phyloP scores from a whole-genome alignment of 2,888 invertebrate genomes.

The Teinopalpus imperialis region DNA sequence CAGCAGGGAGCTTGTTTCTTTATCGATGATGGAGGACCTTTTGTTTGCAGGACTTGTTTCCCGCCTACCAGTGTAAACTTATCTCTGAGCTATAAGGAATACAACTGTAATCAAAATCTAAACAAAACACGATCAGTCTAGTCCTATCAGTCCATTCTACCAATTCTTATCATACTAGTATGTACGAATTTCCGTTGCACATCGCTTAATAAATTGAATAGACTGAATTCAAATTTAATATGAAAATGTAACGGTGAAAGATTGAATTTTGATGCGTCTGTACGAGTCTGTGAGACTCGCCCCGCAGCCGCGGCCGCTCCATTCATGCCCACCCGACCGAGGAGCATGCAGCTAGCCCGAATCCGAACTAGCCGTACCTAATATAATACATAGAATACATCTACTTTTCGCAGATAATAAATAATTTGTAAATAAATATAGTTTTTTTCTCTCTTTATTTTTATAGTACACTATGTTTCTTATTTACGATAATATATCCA shows the following conservation, averaged over 20 bases:
- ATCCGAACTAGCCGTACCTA: constrained; percentile 22
- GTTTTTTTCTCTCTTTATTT: too few relatives aligned
- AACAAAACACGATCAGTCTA: too few relatives aligned
- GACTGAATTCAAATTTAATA: constrained; percentile 67
- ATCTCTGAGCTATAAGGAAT: too few relatives aligned
- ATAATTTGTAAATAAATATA: too few relatives aligned
- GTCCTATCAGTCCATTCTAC: too few relatives aligned
- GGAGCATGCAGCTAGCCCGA: constrained; percentile 27
- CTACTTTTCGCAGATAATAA: constrained; percentile 11
- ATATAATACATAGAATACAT: constrained; percentile 24
- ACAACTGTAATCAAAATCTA: too few relatives aligned
- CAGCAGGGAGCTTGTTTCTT: too few relatives aligned
- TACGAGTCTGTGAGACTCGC: constrained; percentile 33
- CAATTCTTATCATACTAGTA: constrained; percentile 1
- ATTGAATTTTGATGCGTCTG: constrained; percentile 69
- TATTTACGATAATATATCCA: too few relatives aligned
- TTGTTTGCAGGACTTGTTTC: too few relatives aligned
- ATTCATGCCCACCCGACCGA: constrained; percentile 60
- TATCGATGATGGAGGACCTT: too few relatives aligned
- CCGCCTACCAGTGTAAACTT: too few relatives aligned
- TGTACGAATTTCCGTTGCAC: constrained; percentile 3
- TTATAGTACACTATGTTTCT: too few relatives aligned
- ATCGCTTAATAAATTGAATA: constrained; percentile 26
- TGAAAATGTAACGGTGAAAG: constrained; percentile 56
- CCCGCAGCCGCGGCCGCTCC: constrained; percentile 41